phyloP scores from a whole-genome alignment of 2,888 invertebrate genomes.

The Eulithis testata region DNA sequence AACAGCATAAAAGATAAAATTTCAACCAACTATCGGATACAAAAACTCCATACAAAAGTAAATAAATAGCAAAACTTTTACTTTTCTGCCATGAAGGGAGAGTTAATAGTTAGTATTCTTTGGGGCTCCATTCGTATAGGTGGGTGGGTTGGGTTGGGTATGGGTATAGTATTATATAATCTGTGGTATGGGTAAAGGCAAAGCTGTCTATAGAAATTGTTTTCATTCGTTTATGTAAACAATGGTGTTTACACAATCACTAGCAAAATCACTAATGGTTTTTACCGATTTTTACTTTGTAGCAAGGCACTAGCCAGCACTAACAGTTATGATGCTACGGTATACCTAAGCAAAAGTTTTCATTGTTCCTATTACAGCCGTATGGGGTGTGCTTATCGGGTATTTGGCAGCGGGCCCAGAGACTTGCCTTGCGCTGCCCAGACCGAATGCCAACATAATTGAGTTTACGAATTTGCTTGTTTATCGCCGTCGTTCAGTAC shows the following conservation, averaged over 20 bases:
- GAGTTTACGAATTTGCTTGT: conserved; percentile 55
- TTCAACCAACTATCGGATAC: conserved; percentile 17
- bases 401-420: conserved; percentile 65
- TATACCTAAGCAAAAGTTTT: conserved; percentile 26
- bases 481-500: conserved; percentile 43
- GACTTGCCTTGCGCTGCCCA: conserved; percentile 54
- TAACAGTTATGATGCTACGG: too few species aligned
- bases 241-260: too few species aligned
- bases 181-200: too few species aligned
- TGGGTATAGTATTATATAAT: too few species aligned
- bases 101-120: conserved; percentile 19
- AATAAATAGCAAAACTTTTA: conserved; percentile 52
- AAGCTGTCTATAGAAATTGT: too few species aligned
- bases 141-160: too few species aligned
- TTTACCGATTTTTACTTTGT: too few species aligned
- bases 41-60: conserved; percentile 30
- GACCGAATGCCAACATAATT: conserved; percentile 51
- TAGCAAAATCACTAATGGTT: too few species aligned
- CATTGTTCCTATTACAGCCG: conserved; percentile 28
- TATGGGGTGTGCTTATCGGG: conserved; percentile 51
- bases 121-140: conserved; percentile 9
- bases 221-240: too few species aligned
- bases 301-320: too few species aligned
- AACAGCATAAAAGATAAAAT: conserved; percentile 18
- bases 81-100: conserved; percentile 42